Evolutionary conservation across 1,140 invertebrate species (phyloP).

Genomic region (Drosophila nigrodunni): DNA sequence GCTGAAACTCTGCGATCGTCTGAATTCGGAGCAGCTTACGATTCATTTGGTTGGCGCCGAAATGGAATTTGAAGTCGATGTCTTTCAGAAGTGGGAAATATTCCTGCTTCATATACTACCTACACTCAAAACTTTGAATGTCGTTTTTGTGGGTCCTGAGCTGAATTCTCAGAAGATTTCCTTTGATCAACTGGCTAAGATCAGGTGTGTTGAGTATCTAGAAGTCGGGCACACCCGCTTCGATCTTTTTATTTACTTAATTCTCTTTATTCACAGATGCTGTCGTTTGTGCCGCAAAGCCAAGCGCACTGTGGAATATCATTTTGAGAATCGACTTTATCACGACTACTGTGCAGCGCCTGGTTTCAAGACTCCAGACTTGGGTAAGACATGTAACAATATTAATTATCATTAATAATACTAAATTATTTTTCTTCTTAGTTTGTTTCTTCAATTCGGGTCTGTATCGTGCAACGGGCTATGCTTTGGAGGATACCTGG

Average conservation of each 20-base stretch:
- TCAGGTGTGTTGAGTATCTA: conserved; percentile 46
- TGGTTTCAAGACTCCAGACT: conserved; percentile 86
- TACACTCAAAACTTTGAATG: conserved; percentile 85
- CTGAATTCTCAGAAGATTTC: conserved; percentile 86
- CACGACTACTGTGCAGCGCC: conserved; percentile 86
- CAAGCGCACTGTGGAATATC: conserved; percentile 63
- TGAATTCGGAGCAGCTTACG: conserved; percentile 65
- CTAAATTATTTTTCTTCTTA: conserved; percentile 47
- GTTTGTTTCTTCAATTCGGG: conserved; percentile 90
- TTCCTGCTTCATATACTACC: conserved; percentile 88
- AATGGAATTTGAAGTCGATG: conserved; percentile 89
- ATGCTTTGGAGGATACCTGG: conserved; percentile 88
- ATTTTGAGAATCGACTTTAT: conserved; percentile 86
- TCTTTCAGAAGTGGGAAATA: conserved; percentile 89
- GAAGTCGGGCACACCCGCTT: no score
- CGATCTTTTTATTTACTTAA: not conserved
- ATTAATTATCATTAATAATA: not conserved
- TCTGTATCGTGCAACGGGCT: conserved; percentile 88
- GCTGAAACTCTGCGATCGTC: conserved; percentile 85
- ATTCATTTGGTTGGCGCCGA: conserved; percentile 86
- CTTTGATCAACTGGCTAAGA: conserved; percentile 81
- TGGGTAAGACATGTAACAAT: conserved; percentile 84
- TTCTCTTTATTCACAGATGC: conserved; percentile 49
- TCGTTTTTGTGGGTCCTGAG: conserved; percentile 88
- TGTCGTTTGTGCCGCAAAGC: conserved; percentile 64